Evolutionary conservation across 2,888 invertebrate genomes (phyloP).

Genomic region (Drosophila neoperkinsi): DNA sequence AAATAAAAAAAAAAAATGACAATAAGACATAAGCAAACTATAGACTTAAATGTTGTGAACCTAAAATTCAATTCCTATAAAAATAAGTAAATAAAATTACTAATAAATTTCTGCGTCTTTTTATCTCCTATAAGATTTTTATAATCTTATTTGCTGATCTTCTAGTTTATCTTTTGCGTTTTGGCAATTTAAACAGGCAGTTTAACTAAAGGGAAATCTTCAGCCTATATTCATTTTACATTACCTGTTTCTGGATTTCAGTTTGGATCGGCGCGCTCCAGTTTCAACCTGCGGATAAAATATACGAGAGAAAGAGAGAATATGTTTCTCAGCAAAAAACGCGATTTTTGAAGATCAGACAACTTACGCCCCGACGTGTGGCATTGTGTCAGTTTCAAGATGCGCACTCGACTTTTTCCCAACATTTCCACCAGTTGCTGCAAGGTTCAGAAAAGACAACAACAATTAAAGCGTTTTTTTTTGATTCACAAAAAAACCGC

Average conservation of each 20-base stretch:
- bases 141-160: not conserved
- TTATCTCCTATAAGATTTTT: not conserved
- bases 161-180: not conserved
- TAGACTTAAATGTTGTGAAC: not conserved
- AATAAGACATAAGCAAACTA: not conserved
- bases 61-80: not conserved
- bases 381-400: conserved; percentile 57
- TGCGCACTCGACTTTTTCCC: conserved; percentile 48
- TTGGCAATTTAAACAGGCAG: conserved; percentile 15
- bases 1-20: not conserved
- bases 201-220: conserved; percentile 5
- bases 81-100: not conserved
- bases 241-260: conserved; percentile 42
- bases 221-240: conserved; percentile 20
- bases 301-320: conserved; percentile 23
- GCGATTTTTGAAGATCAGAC: conserved; percentile 34
- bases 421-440: conserved; percentile 54
- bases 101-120: not conserved
- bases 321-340: conserved; percentile 47
- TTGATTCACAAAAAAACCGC: not conserved
- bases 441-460: conserved; percentile 68
- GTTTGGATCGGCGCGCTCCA: conserved; percentile 11
- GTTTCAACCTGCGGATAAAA: conserved; percentile 35
- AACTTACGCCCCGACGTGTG: conserved; percentile 60
- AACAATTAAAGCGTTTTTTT: conserved; percentile 41